Evolutionary conservation across 2,888 invertebrate species (phyloP), one percentile per base, ranked within the genome.

Genomic region (Folsomia candida): DNA sequence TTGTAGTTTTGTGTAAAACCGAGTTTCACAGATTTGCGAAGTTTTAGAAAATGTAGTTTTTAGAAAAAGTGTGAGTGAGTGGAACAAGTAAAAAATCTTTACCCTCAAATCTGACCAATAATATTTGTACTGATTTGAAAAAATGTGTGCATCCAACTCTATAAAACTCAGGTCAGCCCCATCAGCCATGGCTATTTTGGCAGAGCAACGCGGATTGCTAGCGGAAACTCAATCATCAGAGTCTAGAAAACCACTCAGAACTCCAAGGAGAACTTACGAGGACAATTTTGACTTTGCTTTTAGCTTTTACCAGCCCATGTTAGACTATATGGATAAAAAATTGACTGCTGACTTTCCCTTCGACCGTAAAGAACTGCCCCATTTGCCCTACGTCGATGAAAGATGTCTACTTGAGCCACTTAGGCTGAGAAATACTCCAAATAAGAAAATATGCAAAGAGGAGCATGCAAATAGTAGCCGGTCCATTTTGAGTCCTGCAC

Each of bases 221-320:
- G 60, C 73, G 20, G 70, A 70, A 20, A 24, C 22, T 20, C 51
- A 47, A 64, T 37, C 51, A 3, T 4, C 6, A 22, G 20, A 37
- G 4, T 24, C 51, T n/a, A 51, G 63, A 51, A 67, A 62, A 25
- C 62, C 62, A n/a, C 61, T 60, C 0, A 20, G 67, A 27, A 51
- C 61, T 11, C 51, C 67, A 37, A 59, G 47, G 20, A 70, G 28
- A 51, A 79, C 79, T 71, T 93, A 92, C 85, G 89, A 91, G 82
- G 89, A 89, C 83, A 93, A 93, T 84, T 93, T 92, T 84, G 90
- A 90, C 78, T 91, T 89, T 83, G 91, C 90, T 66, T 90, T 92
- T 81, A 90, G 92, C 84, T 91, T 88, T 84, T 93, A 93, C 84
- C 91, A 92, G 83, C 92, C 92, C 63, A 92, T 93, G 92, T 88